Percentiles rank a stretch among this genome's conserved stretches.
Evolutionary conservation across 2,888 invertebrate species (phyloP).

Genomic region (Beris morrisii): DNA sequence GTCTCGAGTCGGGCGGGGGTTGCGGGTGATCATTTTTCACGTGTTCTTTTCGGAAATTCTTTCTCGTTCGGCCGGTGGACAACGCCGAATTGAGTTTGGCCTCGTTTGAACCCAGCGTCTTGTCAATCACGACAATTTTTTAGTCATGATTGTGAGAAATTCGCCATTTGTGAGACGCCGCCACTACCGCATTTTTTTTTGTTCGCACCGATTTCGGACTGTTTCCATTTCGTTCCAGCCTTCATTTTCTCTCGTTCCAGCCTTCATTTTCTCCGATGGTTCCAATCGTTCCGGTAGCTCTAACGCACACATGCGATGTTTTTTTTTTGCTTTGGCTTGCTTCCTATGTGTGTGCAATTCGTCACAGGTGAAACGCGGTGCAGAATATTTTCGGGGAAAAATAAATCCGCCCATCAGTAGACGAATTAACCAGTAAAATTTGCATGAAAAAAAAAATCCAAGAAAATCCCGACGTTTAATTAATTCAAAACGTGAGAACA

Average conservation of each 20-base stretch:
- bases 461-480: too few species aligned
- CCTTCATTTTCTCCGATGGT: not conserved
- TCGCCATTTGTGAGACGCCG: constrained; percentile 42
- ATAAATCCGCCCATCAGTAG: too few species aligned
- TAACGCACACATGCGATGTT: not conserved
- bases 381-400: too few species aligned
- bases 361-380: constrained; percentile 10
- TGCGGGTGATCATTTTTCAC: constrained; percentile 15
- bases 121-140: too few species aligned
- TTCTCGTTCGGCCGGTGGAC: too few species aligned
- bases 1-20: not conserved
- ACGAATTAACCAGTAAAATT: too few species aligned
- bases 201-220: constrained; percentile 31
- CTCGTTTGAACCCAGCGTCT: too few species aligned
- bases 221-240: constrained; percentile 39
- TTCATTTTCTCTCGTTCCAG: constrained; percentile 27
- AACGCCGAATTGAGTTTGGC: too few species aligned
- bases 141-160: not conserved
- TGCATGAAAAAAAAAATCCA: not conserved
- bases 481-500: too few species aligned
- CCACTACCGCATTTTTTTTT: constrained; percentile 39
- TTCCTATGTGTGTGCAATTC: constrained; percentile 20
- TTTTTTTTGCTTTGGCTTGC: constrained; percentile 34
- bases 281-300: too few species aligned
- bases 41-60: not conserved